phyloP scores from a whole-genome alignment of 2,888 invertebrate genomes.

The Chrysotoxum bicinctum region DNA sequence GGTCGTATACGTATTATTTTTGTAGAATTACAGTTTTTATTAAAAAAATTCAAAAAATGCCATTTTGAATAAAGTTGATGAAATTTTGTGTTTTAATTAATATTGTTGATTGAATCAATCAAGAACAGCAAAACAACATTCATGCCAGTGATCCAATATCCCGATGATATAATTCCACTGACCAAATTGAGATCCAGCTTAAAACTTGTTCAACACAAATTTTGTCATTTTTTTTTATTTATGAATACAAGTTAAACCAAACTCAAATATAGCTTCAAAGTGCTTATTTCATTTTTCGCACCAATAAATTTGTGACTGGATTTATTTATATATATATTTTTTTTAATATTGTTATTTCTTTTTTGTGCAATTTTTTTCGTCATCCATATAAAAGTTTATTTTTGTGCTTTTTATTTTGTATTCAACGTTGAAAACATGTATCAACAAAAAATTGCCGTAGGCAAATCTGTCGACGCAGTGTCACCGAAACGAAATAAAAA shows the following conservation, averaged over 20 bases:
- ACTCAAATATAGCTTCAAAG: constrained; percentile 4
- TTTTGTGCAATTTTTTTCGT: not conserved
- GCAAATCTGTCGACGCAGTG: constrained; percentile 20
- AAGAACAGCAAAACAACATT: no score
- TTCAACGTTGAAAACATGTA: constrained; percentile 5
- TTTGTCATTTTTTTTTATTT: not conserved
- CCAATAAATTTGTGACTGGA: constrained; percentile 1
- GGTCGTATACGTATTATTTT: not conserved
- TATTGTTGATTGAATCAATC: not conserved
- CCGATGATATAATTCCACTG: not conserved
- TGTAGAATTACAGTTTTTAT: not conserved
- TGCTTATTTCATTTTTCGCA: not conserved
- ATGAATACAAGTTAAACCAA: not conserved
- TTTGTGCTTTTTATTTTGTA: not conserved
- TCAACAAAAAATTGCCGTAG: constrained; percentile 7
- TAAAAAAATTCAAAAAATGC: no score
- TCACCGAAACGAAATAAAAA: not conserved
- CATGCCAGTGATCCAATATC: not conserved
- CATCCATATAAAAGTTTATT: not conserved
- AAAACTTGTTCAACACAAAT: not conserved
- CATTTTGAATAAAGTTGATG: no score
- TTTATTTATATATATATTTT: not conserved
- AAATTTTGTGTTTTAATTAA: not conserved
- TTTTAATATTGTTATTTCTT: not conserved
- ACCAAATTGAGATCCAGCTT: not conserved